Base-by-base conservation (phyloP, 2,113 vertebrate genomes). In the Eulemur macaco region DNA sequence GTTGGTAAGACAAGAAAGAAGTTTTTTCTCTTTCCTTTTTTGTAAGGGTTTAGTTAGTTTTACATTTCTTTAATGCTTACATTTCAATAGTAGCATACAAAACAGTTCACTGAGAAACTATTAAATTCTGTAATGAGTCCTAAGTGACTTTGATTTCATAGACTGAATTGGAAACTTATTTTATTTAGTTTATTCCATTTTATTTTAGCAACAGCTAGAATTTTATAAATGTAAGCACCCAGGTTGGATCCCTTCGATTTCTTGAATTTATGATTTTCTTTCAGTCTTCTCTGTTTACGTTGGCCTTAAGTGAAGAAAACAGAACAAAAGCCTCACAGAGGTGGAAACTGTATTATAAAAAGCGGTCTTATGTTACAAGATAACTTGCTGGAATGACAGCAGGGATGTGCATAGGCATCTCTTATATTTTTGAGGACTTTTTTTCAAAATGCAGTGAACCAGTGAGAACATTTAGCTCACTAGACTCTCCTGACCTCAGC, bases 1-100 rank as follows among this genome's bases (percentile, higher is more conserved):
- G 98, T 98, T 98, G 97, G 96, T 98, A 97, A 98, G 98, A 97
- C 91, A 98, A 98, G 98, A 97, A 98, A 97, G 98, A 98, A 98
- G 95, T 71, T 29, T 54, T 89, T 45, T 95, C 82, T 50, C 45
- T 69, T 42, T 25, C 50, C 39, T 47, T n/a, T 78, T 86, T 78
- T 68, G 23, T 56, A 98, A 97, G 73, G 89, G 89, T 98, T 98
- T 97, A 97, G 94, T 98, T 98, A 85, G 97, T 95, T 98, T 98
- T 97, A 96, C 95, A 95, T 98, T 96, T 96, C 98, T 98, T 98
- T 98, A 98, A 98, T 98, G 97, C 92, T 97, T 88, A 63, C 23
- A 95, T 97, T 98, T 98, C 98, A 95, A 97, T 94, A 96, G 96
- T 29, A 98, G 87, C 94, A 97, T 85, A 96, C 87, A 98, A 98